phyloP scores from a whole-genome alignment of 2,888 invertebrate genomes.

The Mayetiola destructor region DNA sequence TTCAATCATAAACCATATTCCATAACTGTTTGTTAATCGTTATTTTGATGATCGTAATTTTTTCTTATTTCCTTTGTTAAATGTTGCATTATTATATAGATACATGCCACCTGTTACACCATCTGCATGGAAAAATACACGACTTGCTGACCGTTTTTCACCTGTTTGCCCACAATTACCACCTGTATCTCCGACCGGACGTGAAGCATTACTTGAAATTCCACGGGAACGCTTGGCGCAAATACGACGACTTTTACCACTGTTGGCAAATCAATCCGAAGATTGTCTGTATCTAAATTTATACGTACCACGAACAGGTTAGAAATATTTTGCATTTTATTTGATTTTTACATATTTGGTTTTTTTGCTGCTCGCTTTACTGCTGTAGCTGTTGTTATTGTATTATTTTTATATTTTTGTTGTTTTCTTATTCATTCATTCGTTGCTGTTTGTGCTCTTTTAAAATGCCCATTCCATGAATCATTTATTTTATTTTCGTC shows the following conservation, averaged over 20 bases:
- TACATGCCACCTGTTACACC: slow-evolving; percentile 94
- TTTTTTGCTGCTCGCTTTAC: no score
- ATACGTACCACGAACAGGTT: slow-evolving; percentile 65
- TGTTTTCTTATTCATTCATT: background rate
- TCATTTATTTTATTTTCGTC: background rate
- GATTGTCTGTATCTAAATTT: slow-evolving; percentile 96
- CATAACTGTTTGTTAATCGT: no score
- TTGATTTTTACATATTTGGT: no score
- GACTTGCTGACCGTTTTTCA: slow-evolving; percentile 64
- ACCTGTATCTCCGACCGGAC: slow-evolving; percentile 42
- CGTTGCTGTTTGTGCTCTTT: background rate
- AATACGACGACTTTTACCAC: slow-evolving; percentile 66
- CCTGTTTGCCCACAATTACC: slow-evolving; percentile 79
- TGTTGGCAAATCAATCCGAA: slow-evolving; percentile 86
- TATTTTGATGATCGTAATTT: no score
- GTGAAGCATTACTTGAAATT: slow-evolving; percentile 47
- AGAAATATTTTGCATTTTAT: no score
- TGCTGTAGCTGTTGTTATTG: no score
- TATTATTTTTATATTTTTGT: no score
- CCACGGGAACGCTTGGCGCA: slow-evolving; percentile 74
- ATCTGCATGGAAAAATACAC: slow-evolving; percentile 69
- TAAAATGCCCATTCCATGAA: background rate
- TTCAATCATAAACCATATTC: no score
- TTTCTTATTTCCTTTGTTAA: no score
- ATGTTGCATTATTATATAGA: slow-evolving; percentile 38